These are phyloP conservation scores for Linhomoeus sp. DNA, from an alignment of 2,888 invertebrate species.

Conservation along the genomic window DNA sequence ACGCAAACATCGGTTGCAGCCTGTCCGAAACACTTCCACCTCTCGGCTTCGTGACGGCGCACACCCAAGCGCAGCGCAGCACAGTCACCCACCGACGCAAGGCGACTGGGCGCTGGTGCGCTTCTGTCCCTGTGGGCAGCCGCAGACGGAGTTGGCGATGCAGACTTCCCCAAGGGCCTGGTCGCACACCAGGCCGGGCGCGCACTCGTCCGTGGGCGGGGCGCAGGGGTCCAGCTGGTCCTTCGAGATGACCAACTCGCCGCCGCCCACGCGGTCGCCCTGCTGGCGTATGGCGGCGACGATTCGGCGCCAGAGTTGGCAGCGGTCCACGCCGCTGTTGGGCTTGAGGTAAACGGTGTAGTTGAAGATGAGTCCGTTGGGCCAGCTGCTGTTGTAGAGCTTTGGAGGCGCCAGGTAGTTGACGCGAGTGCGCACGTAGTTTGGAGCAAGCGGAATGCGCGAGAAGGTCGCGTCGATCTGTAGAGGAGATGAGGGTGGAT, in stretches of 20 bases:
- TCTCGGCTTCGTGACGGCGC: neutral
- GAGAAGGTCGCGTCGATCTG: slow-evolving; percentile 13
- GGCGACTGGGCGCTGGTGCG: slow-evolving; percentile 12
- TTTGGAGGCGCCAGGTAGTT: slow-evolving; percentile 24
- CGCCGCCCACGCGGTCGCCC: slow-evolving; percentile 10
- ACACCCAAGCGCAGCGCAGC: slow-evolving; percentile 3
- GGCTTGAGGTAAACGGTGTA: slow-evolving; percentile 6
- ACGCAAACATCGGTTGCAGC: too few relatives aligned
- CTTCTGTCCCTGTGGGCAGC: slow-evolving; percentile 22
- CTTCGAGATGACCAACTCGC: slow-evolving; percentile 8
- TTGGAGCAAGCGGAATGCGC: slow-evolving; percentile 13
- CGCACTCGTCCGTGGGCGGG: slow-evolving; percentile 14
- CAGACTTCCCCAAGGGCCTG: slow-evolving; percentile 21
- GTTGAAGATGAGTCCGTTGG: slow-evolving; percentile 23
- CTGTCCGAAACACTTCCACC: too few relatives aligned
- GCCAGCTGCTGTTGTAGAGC: slow-evolving; percentile 24
- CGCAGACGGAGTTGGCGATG: slow-evolving; percentile 21
- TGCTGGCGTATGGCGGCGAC: slow-evolving; percentile 15
- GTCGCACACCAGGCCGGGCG: slow-evolving; percentile 17
- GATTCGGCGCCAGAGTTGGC: slow-evolving; percentile 22
- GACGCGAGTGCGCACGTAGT: slow-evolving; percentile 20
- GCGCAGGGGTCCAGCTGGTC: slow-evolving; percentile 22
- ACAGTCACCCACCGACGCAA: slow-evolving; percentile 21
- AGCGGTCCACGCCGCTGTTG: slow-evolving; percentile 13
- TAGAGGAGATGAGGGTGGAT: too few relatives aligned